A percentile compares a stretch with the other conserved stretches of the same genome.
Conservation (phyloP, 2,888 invertebrate genomes). For the Thecophora atra region DNA sequence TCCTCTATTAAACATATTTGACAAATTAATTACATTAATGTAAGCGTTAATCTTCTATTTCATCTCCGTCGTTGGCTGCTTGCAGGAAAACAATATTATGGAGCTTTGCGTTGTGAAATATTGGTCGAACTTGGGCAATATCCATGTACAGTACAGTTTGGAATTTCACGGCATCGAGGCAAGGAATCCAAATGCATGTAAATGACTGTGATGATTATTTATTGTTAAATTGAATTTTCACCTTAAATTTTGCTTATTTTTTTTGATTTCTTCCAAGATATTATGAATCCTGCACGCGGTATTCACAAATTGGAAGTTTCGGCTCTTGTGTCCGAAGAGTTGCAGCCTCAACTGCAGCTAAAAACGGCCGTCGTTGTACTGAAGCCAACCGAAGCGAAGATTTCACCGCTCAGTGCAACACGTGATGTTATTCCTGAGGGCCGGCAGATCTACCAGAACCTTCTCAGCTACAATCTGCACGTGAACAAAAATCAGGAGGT, state of each 20-base stretch:
- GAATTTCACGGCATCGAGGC: slow-evolving; percentile 81
- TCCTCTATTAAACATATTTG: too few species aligned
- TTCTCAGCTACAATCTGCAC: slow-evolving; percentile 87
- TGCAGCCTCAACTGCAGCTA: slow-evolving; percentile 78
- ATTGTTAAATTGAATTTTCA: slow-evolving; percentile 5
- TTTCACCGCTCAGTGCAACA: slow-evolving; percentile 76
- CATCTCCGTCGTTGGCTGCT: too few species aligned
- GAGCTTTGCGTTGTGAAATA: slow-evolving; percentile 93
- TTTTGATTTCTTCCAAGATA: slow-evolving; percentile 64
- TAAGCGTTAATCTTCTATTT: too few species aligned
- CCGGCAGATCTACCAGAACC: slow-evolving; percentile 89
- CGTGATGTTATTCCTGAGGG: slow-evolving; percentile 89
- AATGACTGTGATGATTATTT: slow-evolving; percentile 43
- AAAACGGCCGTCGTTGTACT: slow-evolving; percentile 79
- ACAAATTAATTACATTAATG: too few species aligned
- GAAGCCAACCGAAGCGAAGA: slow-evolving; percentile 84
- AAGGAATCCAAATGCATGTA: slow-evolving; percentile 70
- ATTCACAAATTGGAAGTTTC: slow-evolving; percentile 79
- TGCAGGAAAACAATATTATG: slow-evolving; percentile 80
- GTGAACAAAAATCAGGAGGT: slow-evolving; percentile 85
- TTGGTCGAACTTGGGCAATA: slow-evolving; percentile 91
- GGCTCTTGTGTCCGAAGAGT: slow-evolving; percentile 76
- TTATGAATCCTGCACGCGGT: slow-evolving; percentile 80
- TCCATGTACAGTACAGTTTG: slow-evolving; percentile 77
- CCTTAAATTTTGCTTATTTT: neutral